A percentile compares a stretch with the other conserved stretches of the same genome.
Evolutionary conservation across 2,113 vertebrate genomes (phyloP).

Genomic region (Taxidea taxus): DNA sequence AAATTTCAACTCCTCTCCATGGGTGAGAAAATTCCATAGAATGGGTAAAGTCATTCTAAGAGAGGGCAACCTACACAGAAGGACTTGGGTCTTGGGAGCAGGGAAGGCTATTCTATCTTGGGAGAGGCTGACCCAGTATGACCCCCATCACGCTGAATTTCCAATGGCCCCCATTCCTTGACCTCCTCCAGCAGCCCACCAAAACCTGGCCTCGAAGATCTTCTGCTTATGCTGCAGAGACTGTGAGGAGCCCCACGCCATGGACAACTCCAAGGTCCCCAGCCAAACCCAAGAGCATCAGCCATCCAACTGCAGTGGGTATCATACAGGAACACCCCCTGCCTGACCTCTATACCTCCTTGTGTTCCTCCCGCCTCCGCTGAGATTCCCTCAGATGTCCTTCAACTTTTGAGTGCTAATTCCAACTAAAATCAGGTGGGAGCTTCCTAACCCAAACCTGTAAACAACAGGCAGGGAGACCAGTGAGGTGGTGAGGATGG

Average conservation of each 20-base stretch:
- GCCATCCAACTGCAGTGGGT: not conserved
- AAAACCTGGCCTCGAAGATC: conserved; percentile 41
- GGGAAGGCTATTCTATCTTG: not conserved
- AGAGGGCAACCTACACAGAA: not conserved
- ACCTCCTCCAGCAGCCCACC: not conserved
- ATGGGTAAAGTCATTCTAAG: not conserved
- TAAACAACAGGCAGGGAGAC: not conserved
- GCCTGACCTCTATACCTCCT: not conserved
- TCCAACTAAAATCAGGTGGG: not conserved
- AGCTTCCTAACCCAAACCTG: not conserved
- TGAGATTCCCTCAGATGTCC: not conserved
- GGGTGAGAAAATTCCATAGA: conserved; percentile 45
- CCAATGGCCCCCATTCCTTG: not conserved
- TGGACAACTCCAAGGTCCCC: not conserved
- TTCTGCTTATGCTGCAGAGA: conserved; percentile 55
- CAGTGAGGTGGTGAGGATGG: not conserved
- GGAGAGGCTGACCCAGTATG: not conserved
- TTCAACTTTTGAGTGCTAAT: not conserved
- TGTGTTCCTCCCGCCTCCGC: not conserved
- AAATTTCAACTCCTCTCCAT: conserved; percentile 36
- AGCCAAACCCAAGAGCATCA: not conserved
- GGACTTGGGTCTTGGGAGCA: not conserved
- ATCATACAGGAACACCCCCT: not conserved
- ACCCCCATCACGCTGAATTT: not conserved
- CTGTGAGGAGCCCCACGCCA: not conserved